A percentile compares a stretch with the other conserved stretches of the same genome.
phyloP scores from a whole-genome alignment of 2,888 invertebrate species.

The Fragum fragum region DNA sequence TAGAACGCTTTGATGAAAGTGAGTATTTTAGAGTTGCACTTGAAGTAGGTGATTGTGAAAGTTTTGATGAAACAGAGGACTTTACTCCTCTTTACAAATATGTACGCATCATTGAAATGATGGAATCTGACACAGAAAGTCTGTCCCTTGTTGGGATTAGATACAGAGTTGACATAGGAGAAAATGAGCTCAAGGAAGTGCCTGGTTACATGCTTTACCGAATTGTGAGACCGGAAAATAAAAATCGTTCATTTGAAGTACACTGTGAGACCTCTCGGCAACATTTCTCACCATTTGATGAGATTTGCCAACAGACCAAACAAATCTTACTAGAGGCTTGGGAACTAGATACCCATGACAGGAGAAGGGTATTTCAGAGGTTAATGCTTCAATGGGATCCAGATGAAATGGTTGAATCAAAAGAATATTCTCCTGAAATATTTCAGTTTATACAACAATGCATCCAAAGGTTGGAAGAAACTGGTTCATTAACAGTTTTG shows the following conservation, averaged over 20 bases:
- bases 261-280: neutral
- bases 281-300: conserved; percentile 41
- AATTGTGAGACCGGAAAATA: conserved; percentile 7
- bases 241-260: neutral
- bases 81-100: conserved; percentile 47
- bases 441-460: conserved; percentile 59
- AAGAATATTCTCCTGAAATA: conserved; percentile 53
- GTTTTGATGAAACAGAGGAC: conserved; percentile 25
- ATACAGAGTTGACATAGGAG: conserved; percentile 38
- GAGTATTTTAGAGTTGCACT: conserved; percentile 55
- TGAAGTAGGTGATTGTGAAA: conserved; percentile 36
- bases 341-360: conserved; percentile 39
- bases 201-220: conserved; percentile 15
- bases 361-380: conserved; percentile 54
- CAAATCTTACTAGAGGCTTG: conserved; percentile 46
- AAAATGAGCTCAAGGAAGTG: conserved; percentile 8
- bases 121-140: neutral
- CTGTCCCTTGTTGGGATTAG: neutral
- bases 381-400: conserved; percentile 67
- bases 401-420: conserved; percentile 63
- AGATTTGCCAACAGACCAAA: conserved; percentile 42
- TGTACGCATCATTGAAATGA: conserved; percentile 37
- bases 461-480: neutral
- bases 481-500: neutral
- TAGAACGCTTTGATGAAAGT: conserved; percentile 35